Base-by-base conservation (phyloP, 37 sponge, comb jelly and placozoan species). In the Bolinopsis microptera region DNA sequence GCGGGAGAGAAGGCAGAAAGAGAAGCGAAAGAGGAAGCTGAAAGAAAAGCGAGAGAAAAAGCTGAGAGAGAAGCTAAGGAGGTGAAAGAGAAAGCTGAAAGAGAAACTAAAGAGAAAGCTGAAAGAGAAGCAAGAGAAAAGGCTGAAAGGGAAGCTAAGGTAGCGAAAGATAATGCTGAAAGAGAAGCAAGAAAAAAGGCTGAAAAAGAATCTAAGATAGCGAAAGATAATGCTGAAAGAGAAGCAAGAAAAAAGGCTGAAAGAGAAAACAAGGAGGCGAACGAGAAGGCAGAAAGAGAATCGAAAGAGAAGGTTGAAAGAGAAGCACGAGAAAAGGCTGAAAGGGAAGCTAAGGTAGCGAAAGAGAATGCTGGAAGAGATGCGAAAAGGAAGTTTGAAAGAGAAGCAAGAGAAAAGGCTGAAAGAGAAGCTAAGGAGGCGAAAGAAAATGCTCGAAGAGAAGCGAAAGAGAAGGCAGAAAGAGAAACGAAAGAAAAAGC, bases 41-140 rank as follows among this genome's bases (percentile, higher is more conserved):
- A 80, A 35, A 28, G 83, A 35, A 22, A 5, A 35, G 83, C 83
- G 35, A 80, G 23, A 35, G 83, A 80, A 13, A 80, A 80, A 38
- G 83, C 83, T 24, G 83, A 32, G 16, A 32, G 83, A 27, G 83
- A 80, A 35, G 83, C 83, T 35, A 35, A 23, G 36, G 83, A 80
- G 38, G n/a, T n/a, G n/a, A n/a, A n/a, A n/a, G n/a, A n/a, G n/a
- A n/a, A n/a, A n/a, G n/a, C n/a, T n/a, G n/a, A n/a, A n/a, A n/a
- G 35, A 27, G 27, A 80, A 80, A 35, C 38, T 38, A 8, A 3
- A 27, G 35, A 1, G 16, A 38, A 35, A 23, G 36, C 38, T 35
- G 8, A 80, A 33, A 33, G 2, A 27, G 8, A 38, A 32, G 35
- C 31, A 27, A 38, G 83, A 80, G 38, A 38, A 21, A n/a, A n/a